Evolutionary conservation across 2,888 invertebrate genomes (phyloP).

Genomic region (Steromphala cineraria): DNA sequence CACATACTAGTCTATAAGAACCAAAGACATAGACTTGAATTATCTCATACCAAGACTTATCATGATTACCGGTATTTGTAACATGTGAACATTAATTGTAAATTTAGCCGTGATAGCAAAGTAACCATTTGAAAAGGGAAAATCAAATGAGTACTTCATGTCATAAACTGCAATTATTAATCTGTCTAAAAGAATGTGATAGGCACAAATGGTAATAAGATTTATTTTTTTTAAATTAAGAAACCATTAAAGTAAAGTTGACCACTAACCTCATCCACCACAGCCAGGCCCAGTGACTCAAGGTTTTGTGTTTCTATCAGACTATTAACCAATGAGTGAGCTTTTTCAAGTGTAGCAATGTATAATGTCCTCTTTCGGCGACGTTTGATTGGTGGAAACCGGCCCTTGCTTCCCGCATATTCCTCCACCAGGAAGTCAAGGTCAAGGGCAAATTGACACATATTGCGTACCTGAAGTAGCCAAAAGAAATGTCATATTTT

Average conservation of each 20-base stretch:
- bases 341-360: constrained; percentile 96
- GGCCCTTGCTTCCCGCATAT: constrained; percentile 93
- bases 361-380: constrained; percentile 87
- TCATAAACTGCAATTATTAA: neutral
- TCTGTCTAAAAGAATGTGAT: too few relatives aligned
- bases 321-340: constrained; percentile 88
- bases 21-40: too few relatives aligned
- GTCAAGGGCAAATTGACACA: constrained; percentile 91
- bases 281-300: constrained; percentile 85
- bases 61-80: too few relatives aligned
- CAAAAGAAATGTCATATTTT: too few relatives aligned
- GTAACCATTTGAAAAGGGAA: too few relatives aligned
- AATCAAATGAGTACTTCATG: neutral
- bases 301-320: constrained; percentile 86
- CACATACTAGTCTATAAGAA: too few relatives aligned
- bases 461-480: constrained; percentile 82
- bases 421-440: constrained; percentile 94
- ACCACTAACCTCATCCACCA: constrained; percentile 85
- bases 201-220: too few relatives aligned
- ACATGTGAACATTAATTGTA: too few relatives aligned
- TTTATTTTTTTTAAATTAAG: too few relatives aligned
- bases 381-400: constrained; percentile 87
- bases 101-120: too few relatives aligned
- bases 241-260: neutral
- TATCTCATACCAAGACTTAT: too few relatives aligned